Evolutionary conservation across 2,888 invertebrate genomes (phyloP).

Genomic region (Drosophila cognata): DNA sequence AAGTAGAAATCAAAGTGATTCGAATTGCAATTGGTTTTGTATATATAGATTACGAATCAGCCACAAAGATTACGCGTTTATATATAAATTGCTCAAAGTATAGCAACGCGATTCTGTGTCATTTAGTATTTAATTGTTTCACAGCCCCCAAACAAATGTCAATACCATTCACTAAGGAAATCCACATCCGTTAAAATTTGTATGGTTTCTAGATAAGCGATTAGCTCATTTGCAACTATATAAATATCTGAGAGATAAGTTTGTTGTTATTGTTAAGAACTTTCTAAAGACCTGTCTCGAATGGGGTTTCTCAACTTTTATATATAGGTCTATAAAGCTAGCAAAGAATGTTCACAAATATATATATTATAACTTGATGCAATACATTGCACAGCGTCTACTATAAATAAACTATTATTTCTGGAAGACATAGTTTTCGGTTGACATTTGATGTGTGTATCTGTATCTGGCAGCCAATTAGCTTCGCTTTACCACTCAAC

Average conservation of each 20-base stretch:
- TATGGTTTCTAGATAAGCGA: neutral
- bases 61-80: constrained; percentile 9
- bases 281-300: neutral
- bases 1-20: neutral
- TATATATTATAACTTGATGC: neutral
- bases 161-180: neutral
- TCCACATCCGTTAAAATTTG: neutral
- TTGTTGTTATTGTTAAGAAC: neutral
- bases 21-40: constrained; percentile 13
- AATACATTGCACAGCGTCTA: neutral
- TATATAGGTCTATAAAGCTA: neutral
- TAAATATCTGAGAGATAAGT: neutral
- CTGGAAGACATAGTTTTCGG: neutral
- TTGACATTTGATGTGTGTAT: neutral
- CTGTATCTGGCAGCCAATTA: constrained; percentile 12
- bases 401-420: neutral
- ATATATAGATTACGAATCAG: constrained; percentile 14
- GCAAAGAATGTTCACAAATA: neutral
- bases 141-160: neutral
- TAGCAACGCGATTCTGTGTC: neutral
- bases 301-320: neutral
- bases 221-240: neutral
- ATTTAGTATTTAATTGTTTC: neutral
- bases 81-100: neutral
- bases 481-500: constrained; percentile 21